Conservation (phyloP, 1,140 invertebrate species). For the Stratiolaelaps scimitus region DNA sequence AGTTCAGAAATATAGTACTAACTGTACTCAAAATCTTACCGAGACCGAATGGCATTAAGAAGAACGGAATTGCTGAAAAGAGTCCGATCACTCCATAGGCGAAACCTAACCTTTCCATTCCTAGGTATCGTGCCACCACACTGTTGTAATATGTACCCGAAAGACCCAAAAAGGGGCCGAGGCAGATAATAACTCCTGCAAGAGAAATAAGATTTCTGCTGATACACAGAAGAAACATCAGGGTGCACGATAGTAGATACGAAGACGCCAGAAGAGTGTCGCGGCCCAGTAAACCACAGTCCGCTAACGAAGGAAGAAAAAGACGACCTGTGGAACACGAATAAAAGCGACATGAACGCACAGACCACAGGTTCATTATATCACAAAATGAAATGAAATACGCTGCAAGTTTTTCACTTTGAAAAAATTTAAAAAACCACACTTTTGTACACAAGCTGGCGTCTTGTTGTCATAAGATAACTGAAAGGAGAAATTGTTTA, state of each 20-base stretch:
- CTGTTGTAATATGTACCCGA: background rate
- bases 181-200: background rate
- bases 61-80: too few relatives aligned
- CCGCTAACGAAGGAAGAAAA: background rate
- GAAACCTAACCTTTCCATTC: background rate
- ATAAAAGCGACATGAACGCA: background rate
- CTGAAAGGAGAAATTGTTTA: too few relatives aligned
- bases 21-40: too few relatives aligned
- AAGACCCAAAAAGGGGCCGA: background rate
- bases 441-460: background rate
- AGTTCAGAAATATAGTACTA: too few relatives aligned
- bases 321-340: background rate
- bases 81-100: background rate
- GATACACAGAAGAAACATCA: background rate
- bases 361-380: background rate
- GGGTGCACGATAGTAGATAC: background rate
- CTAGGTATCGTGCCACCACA: background rate
- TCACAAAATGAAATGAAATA: background rate
- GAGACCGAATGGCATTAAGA: too few relatives aligned
- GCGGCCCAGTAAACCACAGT: background rate
- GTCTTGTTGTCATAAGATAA: background rate
- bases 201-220: background rate
- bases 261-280: background rate
- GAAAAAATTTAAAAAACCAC: background rate
- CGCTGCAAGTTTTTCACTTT: background rate